Percentiles rank a stretch among this genome's conserved stretches.
Evolutionary conservation across 2,888 invertebrate species (phyloP).

Genomic region (Eilema griseolum): DNA sequence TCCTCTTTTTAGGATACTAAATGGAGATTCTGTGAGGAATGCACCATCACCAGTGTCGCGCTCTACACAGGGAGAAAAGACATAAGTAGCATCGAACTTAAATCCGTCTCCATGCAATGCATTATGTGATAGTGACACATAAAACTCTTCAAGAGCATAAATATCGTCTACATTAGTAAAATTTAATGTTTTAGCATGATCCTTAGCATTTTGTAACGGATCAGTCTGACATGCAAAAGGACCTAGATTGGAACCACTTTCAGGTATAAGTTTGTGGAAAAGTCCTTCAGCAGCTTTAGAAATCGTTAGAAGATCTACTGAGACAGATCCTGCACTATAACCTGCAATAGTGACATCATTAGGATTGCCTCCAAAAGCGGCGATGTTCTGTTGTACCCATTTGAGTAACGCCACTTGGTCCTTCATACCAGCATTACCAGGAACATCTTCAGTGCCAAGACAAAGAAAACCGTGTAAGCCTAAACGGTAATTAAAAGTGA

Average conservation of each 20-base stretch:
- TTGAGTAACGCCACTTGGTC: slow-evolving; percentile 56
- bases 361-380: slow-evolving; percentile 62
- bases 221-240: slow-evolving; percentile 54
- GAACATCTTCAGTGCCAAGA: slow-evolving; percentile 56
- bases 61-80: slow-evolving; percentile 56
- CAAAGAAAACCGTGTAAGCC: slow-evolving; percentile 59
- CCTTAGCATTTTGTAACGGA: slow-evolving; percentile 59
- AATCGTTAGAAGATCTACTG: slow-evolving; percentile 57
- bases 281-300: slow-evolving; percentile 48
- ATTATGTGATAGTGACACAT: slow-evolving; percentile 54
- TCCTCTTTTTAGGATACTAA: slow-evolving; percentile 58
- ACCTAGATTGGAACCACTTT: slow-evolving; percentile 56
- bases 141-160: slow-evolving; percentile 62
- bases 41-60: slow-evolving; percentile 46
- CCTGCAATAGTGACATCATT: slow-evolving; percentile 61
- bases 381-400: slow-evolving; percentile 64
- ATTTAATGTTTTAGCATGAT: slow-evolving; percentile 50
- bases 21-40: slow-evolving; percentile 61
- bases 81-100: slow-evolving; percentile 46
- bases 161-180: slow-evolving; percentile 57
- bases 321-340: slow-evolving; percentile 55
- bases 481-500: slow-evolving; percentile 59
- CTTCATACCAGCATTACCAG: slow-evolving; percentile 63
- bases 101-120: slow-evolving; percentile 43
- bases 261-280: slow-evolving; percentile 59